Evolutionary conservation across 2,797 vertebrate genomes (phyloP).

Genomic region (Enteromius afrohamiltoni): DNA sequence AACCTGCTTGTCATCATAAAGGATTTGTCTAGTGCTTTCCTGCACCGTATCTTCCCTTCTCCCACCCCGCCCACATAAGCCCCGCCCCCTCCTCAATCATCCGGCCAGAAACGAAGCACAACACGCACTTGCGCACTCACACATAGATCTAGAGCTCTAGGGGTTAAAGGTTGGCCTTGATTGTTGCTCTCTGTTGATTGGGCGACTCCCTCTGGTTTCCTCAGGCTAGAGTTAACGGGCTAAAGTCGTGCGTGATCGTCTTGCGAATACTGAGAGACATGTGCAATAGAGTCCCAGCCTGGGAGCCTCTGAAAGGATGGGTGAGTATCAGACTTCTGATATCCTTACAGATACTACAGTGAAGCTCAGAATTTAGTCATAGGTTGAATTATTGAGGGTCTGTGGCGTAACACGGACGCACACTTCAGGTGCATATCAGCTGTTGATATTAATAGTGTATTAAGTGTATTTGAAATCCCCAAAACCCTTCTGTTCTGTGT

Average conservation of each 20-base stretch:
- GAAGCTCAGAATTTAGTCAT: background rate
- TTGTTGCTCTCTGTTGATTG: slow-evolving; percentile 23
- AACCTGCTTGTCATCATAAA: slow-evolving; percentile 78
- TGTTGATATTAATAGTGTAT: no score
- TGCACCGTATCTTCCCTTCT: slow-evolving; percentile 64
- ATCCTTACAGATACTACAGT: background rate
- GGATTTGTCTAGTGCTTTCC: slow-evolving; percentile 74
- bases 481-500: background rate
- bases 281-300: slow-evolving; percentile 94
- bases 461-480: no score
- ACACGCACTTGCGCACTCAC: slow-evolving; percentile 20
- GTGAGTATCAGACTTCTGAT: slow-evolving; percentile 78
- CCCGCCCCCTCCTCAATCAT: slow-evolving; percentile 41
- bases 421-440: background rate
- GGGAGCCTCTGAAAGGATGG: slow-evolving; percentile 98
- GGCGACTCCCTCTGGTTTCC: slow-evolving; percentile 78
- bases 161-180: slow-evolving; percentile 23
- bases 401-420: background rate
- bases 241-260: slow-evolving; percentile 98
- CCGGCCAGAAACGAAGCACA: slow-evolving; percentile 35
- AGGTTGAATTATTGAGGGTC: background rate
- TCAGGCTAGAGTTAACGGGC: slow-evolving; percentile 98
- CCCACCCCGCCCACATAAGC: slow-evolving; percentile 41
- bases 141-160: slow-evolving; percentile 14
- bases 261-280: slow-evolving; percentile 97